A percentile compares a stretch with the other conserved stretches of the same genome.
phyloP scores from a whole-genome alignment of 2,797 vertebrate species.

The Amblyopsis hoosieri region DNA sequence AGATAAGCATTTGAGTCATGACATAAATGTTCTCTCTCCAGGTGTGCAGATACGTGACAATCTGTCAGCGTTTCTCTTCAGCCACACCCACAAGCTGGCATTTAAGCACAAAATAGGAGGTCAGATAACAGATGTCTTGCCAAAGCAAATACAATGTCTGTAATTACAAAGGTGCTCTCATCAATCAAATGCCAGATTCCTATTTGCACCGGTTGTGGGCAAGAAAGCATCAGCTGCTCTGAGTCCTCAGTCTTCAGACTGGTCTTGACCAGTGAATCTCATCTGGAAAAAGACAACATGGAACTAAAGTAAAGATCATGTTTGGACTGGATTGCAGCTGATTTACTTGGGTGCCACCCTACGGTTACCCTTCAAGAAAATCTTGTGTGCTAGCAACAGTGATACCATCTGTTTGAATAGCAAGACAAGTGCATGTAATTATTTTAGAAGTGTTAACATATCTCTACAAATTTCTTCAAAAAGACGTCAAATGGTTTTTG shows the following conservation, averaged over 20 bases:
- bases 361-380: constrained; percentile 47
- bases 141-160: constrained; percentile 69
- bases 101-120: constrained; percentile 52
- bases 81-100: constrained; percentile 68
- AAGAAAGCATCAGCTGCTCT: constrained; percentile 22
- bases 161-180: constrained; percentile 73
- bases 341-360: constrained; percentile 40
- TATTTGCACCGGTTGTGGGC: constrained; percentile 63
- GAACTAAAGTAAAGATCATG: constrained; percentile 30
- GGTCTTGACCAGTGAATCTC: constrained; percentile 14
- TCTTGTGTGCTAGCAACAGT: constrained; percentile 45
- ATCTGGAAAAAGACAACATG: constrained; percentile 39
- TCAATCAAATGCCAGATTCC: constrained; percentile 67
- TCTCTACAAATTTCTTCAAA: constrained; percentile 58
- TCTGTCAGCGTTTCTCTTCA: constrained; percentile 63
- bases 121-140: constrained; percentile 67
- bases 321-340: constrained; percentile 49
- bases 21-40: constrained; percentile 55
- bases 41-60: constrained; percentile 71
- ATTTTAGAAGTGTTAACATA: constrained; percentile 57
- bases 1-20: constrained; percentile 41
- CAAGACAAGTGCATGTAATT: constrained; percentile 55
- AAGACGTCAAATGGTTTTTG: constrained; percentile 45
- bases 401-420: constrained; percentile 58
- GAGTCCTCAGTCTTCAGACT: not conserved